Evolutionary conservation across 2,888 invertebrate species (phyloP), one percentile per base, ranked within the genome.

Genomic region (Actias luna): DNA sequence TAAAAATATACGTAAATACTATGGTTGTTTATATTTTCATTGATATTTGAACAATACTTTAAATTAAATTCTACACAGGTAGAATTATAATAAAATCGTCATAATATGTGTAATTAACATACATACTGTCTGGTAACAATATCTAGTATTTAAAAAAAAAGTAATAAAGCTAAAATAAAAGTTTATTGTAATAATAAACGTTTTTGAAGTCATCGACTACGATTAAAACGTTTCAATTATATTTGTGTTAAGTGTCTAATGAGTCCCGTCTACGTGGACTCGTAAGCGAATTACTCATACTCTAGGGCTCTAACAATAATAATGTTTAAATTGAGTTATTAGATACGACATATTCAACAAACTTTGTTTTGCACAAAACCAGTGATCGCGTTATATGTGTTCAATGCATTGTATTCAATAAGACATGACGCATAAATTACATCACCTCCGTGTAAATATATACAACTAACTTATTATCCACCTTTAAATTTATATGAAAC

Each of bases 341-440:
- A 25, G 25, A 12, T 50, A 10, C 22, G 46, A 50, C 25, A 50
- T 50, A 25, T 50, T 50, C 12, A 50, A 50, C 46, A 12, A 50
- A 25, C 2, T 50, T 50, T 50, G 46, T 50, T 50, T 22, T 25
- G 46, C 25, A 50, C 46, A 50, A 50, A 50, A 50, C 25, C 22
- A 22, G 25, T 50, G 22, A 0, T 22, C 25, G 16, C n/a, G 2
- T 16, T 29, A 29, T 29, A 16, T 55, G 29, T 29, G 55, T 55
- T 7, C 14, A n/a, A 29, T n/a, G n/a, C 55, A 55, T 29, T 52
- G 4, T 55, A 29, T 55, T 55, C 55, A 55, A 55, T 55, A 29
- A 5, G 22, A 46, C 8, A 55, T 55, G 29, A 55, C 55, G 29
- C 55, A 55, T 55, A 16, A 55, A 22, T 55, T 27, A 55, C 22